A percentile compares a stretch with the other conserved stretches of the same genome.
phyloP scores from a whole-genome alignment of 2,888 invertebrate genomes.

The Drosophila mettleri region DNA sequence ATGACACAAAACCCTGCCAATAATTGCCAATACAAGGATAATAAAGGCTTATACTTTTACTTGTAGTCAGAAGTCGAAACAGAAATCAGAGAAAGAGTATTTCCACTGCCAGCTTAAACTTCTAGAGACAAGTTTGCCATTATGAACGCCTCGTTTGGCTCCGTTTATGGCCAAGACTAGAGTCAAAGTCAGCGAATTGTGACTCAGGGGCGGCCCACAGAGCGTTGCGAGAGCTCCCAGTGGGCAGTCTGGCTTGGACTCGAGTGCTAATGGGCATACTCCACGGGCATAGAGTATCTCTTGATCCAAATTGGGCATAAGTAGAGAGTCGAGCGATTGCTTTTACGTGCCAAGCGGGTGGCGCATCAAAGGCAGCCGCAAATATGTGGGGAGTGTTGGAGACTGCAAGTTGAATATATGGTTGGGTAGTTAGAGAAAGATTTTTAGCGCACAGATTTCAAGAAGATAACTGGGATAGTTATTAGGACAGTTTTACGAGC shows the following conservation, averaged over 20 bases:
- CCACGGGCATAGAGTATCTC: constrained; percentile 15
- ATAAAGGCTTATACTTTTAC: no score
- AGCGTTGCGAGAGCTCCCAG: constrained; percentile 51
- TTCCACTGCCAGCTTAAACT: background rate
- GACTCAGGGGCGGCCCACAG: constrained; percentile 42
- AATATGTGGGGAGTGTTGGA: background rate
- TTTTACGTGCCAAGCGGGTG: constrained; percentile 38
- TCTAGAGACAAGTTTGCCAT: constrained; percentile 26
- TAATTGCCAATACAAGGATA: no score
- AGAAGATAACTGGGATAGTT: background rate
- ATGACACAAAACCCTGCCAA: no score
- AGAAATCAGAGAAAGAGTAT: background rate
- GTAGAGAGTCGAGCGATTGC: constrained; percentile 33
- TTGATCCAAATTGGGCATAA: constrained; percentile 36
- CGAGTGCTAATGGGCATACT: background rate
- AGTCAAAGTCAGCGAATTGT: constrained; percentile 18
- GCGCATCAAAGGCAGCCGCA: constrained; percentile 40
- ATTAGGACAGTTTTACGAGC: background rate
- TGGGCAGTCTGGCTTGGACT: constrained; percentile 48
- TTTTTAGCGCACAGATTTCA: no score
- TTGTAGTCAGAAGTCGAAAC: background rate
- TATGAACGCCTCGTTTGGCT: constrained; percentile 29
- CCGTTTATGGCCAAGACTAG: constrained; percentile 39
- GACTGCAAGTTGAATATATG: background rate
- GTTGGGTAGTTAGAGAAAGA: background rate